Conservation (phyloP, 2,888 invertebrate genomes). For the Ennomos quercinarius region DNA sequence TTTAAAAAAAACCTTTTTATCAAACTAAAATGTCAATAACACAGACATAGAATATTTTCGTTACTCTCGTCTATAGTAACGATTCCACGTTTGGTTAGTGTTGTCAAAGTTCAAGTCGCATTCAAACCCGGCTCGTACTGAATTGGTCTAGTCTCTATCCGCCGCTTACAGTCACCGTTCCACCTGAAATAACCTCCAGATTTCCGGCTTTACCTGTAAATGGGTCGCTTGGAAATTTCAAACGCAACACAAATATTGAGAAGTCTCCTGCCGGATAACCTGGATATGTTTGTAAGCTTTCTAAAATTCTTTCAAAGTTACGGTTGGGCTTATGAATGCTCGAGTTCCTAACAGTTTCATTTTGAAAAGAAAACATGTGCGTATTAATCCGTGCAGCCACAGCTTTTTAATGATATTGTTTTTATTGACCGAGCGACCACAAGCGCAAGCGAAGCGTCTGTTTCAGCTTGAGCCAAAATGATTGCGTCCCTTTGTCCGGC, state of each 20-base stretch:
- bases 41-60: too few species aligned
- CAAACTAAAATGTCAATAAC: too few species aligned
- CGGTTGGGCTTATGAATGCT: too few species aligned
- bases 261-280: neutral
- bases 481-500: too few species aligned
- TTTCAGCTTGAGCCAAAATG: too few species aligned
- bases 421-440: too few species aligned
- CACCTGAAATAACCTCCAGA: slow-evolving; percentile 29
- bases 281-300: slow-evolving; percentile 1
- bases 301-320: neutral
- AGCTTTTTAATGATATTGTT: too few species aligned
- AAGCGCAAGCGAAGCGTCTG: too few species aligned
- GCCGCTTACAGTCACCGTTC: slow-evolving; percentile 39
- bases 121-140: slow-evolving; percentile 21
- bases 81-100: slow-evolving; percentile 11
- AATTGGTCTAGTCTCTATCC: slow-evolving; percentile 45
- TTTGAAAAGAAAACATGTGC: too few species aligned
- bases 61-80: slow-evolving; percentile 29
- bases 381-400: too few species aligned
- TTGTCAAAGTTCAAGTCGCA: slow-evolving; percentile 25
- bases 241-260: slow-evolving; percentile 20
- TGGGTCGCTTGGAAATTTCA: slow-evolving; percentile 25
- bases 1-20: too few species aligned
- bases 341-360: too few species aligned
- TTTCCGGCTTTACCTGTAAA: slow-evolving; percentile 15